Conservation (phyloP, 1,140 invertebrate species). For the Cydia amplana region DNA sequence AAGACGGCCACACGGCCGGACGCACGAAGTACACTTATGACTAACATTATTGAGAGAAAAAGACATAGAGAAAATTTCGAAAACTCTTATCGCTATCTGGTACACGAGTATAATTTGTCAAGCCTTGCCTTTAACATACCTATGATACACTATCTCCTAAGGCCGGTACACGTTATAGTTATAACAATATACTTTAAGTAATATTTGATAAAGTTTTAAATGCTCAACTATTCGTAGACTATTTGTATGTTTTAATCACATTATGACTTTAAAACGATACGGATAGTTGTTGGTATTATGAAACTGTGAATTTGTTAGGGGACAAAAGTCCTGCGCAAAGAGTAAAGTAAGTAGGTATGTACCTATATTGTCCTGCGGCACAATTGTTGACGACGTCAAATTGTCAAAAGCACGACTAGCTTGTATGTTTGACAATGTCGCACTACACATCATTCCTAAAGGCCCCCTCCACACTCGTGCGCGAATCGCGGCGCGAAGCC, state of each 20-base stretch:
- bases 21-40: constrained; percentile 59
- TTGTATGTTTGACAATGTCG: background rate
- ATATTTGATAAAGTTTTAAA: constrained; percentile 65
- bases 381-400: background rate
- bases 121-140: constrained; percentile 65
- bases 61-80: constrained; percentile 74
- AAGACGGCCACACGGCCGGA: constrained; percentile 30
- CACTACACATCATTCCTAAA: no score
- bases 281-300: background rate
- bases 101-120: constrained; percentile 60
- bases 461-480: no score
- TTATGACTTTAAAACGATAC: background rate
- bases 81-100: constrained; percentile 65
- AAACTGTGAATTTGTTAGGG: background rate
- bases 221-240: constrained; percentile 68
- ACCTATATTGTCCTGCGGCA: no score
- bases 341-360: no score
- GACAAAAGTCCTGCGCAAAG: background rate
- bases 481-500: no score
- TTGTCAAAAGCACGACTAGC: no score
- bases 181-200: constrained; percentile 73
- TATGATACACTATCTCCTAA: constrained; percentile 67
- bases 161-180: constrained; percentile 72
- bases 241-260: constrained; percentile 61
- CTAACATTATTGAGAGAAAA: constrained; percentile 72